Base-by-base conservation (phyloP, 2,888 invertebrate species). In the Apamea epomidion region DNA sequence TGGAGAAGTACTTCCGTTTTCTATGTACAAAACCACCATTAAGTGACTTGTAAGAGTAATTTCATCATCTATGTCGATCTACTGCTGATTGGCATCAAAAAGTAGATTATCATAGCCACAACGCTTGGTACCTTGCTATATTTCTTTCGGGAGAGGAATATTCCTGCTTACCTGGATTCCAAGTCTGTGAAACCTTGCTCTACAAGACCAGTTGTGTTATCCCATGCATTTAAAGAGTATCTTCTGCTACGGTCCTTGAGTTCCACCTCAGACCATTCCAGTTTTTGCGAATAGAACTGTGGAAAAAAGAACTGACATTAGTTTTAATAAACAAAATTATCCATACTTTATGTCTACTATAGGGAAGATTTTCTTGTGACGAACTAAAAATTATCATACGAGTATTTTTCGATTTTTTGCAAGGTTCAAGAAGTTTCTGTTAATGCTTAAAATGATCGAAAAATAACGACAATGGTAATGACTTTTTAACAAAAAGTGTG, bases 111-210 rank as follows among this genome's bases (percentile, higher is more conserved):
- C 8, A 54, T 5, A 37, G 3, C 10, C 18, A 54, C 25, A 51
- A 32, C 7, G 7, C 70, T 42, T 42, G 51, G 10, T n/a, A 45
- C 18, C 32, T 32, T 37, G 8, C 8, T 14, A 8, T 48, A 12
- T 21, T 18, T n/a, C n/a, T 37, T 51, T 16, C 72, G n/a, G 0
- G 18, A 64, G n/a, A 7, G 16, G 12, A 18, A 14, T 42, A 58
- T 16, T 60, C 10, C n/a, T 64, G 64, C 86, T 87, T 87, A 97
- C 97, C 97, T 97, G 0, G 94, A 93, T 45, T 97, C 95, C 45
- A 93, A 92, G 25, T 95, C 93, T 0, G 92, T 94, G 90, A 97
- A 98, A 0, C 98, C 98, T 98, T 98, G 99, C 78, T 98, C 97
- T 0, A 95, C 91, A 0, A 99, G 94, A 0, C 98, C 98, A 0